phyloP scores from a whole-genome alignment of 2,888 invertebrate species.

The Temnothorax ravouxi region DNA sequence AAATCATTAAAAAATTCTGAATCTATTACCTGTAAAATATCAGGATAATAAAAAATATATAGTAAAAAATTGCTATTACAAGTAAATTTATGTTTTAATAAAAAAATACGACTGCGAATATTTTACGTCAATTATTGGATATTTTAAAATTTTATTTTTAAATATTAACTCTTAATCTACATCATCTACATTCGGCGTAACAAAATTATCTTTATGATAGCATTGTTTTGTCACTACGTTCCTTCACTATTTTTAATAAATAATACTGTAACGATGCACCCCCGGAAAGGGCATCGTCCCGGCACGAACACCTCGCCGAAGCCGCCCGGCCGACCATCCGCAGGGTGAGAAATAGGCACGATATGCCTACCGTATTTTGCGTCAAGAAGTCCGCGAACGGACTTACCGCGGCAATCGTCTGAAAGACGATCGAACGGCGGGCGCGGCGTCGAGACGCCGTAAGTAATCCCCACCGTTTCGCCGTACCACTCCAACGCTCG shows the following conservation, averaged over 20 bases:
- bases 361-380: too few species aligned
- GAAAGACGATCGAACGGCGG: too few species aligned
- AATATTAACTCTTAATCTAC: conserved; percentile 6
- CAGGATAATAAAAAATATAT: background rate
- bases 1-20: background rate
- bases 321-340: too few species aligned
- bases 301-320: too few species aligned
- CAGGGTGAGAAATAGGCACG: too few species aligned
- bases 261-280: too few species aligned
- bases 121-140: background rate
- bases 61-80: background rate
- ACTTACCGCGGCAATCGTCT: too few species aligned
- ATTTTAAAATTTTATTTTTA: background rate
- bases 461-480: too few species aligned
- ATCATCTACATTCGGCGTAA: background rate
- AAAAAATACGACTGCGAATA: background rate
- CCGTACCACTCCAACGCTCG: too few species aligned
- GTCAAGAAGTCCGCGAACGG: too few species aligned
- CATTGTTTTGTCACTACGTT: background rate
- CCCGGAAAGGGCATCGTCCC: too few species aligned
- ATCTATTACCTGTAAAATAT: background rate
- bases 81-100: background rate
- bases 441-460: too few species aligned
- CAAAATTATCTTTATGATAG: background rate
- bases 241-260: background rate